Evolutionary conservation across 2,113 vertebrate genomes (phyloP).

Genomic region (Chloropsis hardwickii): DNA sequence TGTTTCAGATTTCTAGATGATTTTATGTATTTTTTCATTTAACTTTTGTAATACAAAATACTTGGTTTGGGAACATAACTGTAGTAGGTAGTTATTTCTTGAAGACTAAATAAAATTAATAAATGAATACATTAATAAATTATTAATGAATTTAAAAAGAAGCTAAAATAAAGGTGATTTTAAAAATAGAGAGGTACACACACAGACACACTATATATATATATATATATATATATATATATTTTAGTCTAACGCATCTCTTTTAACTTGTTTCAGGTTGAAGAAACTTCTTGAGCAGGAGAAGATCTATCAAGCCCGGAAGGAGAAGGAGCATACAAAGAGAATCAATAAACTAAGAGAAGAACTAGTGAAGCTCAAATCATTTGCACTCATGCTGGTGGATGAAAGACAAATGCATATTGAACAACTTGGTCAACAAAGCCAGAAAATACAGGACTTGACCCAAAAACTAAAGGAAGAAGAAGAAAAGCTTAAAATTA

Average conservation of each 20-base stretch:
- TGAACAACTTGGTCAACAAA: slow-evolving; percentile 89
- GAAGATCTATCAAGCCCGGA: slow-evolving; percentile 87
- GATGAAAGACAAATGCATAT: slow-evolving; percentile 93
- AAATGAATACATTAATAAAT: neutral
- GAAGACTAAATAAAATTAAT: neutral
- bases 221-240: too few relatives aligned
- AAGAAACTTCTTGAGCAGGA: slow-evolving; percentile 95
- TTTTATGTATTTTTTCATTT: neutral
- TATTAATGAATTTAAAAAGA: neutral
- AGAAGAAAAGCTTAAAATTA: slow-evolving; percentile 79
- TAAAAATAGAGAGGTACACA: neutral
- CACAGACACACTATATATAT: fast-evolving
- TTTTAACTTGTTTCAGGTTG: slow-evolving; percentile 76
- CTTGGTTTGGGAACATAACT: neutral
- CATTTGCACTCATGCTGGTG: slow-evolving; percentile 94
- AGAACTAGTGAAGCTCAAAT: slow-evolving; percentile 91
- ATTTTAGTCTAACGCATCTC: neutral
- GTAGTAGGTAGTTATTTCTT: neutral
- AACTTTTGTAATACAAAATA: neutral
- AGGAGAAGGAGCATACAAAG: slow-evolving; percentile 88
- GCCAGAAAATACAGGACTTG: slow-evolving; percentile 88
- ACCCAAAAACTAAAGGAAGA: slow-evolving; percentile 85
- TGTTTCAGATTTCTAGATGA: neutral
- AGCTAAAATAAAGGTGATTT: neutral
- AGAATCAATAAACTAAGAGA: slow-evolving; percentile 85